phyloP scores from a whole-genome alignment of 2,113 vertebrate species.

The Sturnira hondurensis region DNA sequence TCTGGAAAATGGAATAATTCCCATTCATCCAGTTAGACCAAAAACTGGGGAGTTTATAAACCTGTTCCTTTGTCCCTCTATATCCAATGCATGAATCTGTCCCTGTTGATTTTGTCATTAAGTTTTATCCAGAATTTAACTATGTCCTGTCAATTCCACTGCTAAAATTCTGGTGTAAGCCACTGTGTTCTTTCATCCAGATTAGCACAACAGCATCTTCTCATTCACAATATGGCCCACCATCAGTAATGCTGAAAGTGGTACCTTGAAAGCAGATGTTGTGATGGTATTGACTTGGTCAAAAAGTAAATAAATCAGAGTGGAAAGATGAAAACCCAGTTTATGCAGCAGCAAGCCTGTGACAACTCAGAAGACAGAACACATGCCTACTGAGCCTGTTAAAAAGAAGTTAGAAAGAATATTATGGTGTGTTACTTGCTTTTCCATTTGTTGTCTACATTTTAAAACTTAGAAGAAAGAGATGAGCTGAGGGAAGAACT shows the following conservation, averaged over 20 bases:
- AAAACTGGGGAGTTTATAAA: neutral
- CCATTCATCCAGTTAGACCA: neutral
- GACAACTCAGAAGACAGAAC: neutral
- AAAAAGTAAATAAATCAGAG: neutral
- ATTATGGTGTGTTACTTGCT: neutral
- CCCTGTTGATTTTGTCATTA: neutral
- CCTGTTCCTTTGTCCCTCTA: neutral
- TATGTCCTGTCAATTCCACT: neutral
- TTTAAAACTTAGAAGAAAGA: neutral
- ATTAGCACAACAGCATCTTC: neutral
- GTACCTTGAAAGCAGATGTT: neutral
- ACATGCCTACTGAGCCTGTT: neutral
- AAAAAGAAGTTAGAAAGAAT: neutral
- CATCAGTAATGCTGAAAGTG: neutral
- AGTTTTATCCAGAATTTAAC: neutral
- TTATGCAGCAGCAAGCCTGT: neutral
- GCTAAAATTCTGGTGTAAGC: neutral
- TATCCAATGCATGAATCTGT: neutral
- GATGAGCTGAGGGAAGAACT: neutral
- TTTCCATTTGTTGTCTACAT: neutral
- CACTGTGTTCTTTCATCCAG: neutral
- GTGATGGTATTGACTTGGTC: neutral
- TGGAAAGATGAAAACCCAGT: neutral
- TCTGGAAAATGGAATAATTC: neutral
- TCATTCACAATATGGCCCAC: neutral